phyloP scores from a whole-genome alignment of 2,888 invertebrate genomes.

The Gandaritis pyraliata region DNA sequence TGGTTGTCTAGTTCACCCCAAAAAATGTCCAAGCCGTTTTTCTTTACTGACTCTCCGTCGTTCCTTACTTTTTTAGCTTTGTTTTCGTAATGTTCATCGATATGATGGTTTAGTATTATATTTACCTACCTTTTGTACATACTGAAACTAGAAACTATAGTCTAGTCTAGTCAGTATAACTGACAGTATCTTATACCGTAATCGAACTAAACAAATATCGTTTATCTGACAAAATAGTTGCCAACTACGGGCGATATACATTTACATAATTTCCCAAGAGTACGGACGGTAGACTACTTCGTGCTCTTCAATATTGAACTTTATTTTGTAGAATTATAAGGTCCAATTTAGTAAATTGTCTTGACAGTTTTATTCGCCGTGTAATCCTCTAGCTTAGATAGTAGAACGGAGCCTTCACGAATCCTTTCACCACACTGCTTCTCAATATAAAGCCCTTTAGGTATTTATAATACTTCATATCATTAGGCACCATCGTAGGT shows the following conservation, averaged over 20 bases:
- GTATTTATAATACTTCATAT: no score
- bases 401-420: not conserved
- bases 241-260: constrained; percentile 58
- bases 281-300: constrained; percentile 36
- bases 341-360: constrained; percentile 40
- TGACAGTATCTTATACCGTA: constrained; percentile 40
- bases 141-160: not conserved
- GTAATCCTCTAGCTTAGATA: constrained; percentile 50
- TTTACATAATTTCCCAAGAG: constrained; percentile 67
- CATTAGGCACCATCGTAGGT: no score
- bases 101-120: no score
- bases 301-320: not conserved
- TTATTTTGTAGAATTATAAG: not conserved
- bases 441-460: not conserved
- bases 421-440: constrained; percentile 11
- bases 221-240: constrained; percentile 65
- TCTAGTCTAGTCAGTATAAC: constrained; percentile 14
- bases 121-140: not conserved
- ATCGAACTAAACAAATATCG: constrained; percentile 59
- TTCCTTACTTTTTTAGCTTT: no score
- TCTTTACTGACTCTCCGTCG: no score
- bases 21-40: no score
- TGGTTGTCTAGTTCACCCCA: no score
- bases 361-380: constrained; percentile 54
- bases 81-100: no score